Evolutionary conservation across 2,113 vertebrate genomes (phyloP).

Genomic region (Bos javanicus): DNA sequence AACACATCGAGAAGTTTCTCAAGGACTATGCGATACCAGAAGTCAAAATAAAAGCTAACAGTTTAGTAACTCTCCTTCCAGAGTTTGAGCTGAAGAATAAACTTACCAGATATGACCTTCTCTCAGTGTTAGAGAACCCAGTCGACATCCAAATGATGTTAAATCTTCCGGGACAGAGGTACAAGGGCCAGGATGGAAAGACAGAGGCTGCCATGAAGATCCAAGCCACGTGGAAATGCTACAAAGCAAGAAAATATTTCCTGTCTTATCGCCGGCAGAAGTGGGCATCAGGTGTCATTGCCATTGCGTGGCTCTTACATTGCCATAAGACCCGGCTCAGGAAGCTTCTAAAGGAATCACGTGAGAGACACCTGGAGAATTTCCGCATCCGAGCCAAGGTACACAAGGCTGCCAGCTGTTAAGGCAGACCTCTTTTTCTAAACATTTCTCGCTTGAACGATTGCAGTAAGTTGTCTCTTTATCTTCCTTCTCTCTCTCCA

Average conservation of each 20-base stretch:
- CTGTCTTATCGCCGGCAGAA: conserved; percentile 72
- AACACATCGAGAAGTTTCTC: conserved; percentile 79
- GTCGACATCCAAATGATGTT: conserved; percentile 74
- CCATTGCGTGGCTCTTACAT: conserved; percentile 81
- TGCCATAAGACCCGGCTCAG: conserved; percentile 76
- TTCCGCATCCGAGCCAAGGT: conserved; percentile 89
- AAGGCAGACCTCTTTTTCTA: conserved; percentile 61
- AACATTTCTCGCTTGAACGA: conserved; percentile 73
- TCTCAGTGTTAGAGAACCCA: conserved; percentile 83
- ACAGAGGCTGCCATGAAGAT: conserved; percentile 80
- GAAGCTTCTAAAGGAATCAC: conserved; percentile 82
- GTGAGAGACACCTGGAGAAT: conserved; percentile 88
- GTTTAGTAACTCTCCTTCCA: conserved; percentile 70
- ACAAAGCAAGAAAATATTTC: conserved; percentile 73
- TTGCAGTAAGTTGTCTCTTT: conserved; percentile 57
- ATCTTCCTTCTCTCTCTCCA: conserved; percentile 36
- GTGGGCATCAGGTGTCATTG: conserved; percentile 86
- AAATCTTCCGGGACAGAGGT: conserved; percentile 82
- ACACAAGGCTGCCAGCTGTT: conserved; percentile 76
- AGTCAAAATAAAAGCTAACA: conserved; percentile 79
- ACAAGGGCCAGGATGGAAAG: conserved; percentile 81
- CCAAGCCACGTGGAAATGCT: conserved; percentile 84
- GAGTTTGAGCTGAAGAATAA: conserved; percentile 69
- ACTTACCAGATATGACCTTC: conserved; percentile 58
- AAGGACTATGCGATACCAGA: conserved; percentile 82